Base-by-base conservation (phyloP, 2,888 invertebrate species). In the Rhingia campestris region DNA sequence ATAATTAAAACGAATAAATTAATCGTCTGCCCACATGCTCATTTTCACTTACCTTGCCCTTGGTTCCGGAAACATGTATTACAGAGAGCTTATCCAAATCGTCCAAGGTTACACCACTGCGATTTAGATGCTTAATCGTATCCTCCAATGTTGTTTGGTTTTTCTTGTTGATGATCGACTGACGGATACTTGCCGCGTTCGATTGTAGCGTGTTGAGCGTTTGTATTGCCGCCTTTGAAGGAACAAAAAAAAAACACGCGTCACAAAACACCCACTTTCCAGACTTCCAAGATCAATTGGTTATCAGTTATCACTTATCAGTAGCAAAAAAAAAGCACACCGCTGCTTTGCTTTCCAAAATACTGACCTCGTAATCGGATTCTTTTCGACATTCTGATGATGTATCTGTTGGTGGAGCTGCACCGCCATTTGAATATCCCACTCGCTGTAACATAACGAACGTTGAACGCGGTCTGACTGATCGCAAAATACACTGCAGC, bases 51-150 rank as follows among this genome's bases (percentile, higher is more conserved):
- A 94, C 94, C 92, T 99, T 99, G 64, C 99, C 99, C 92, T 99
- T 99, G 0, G 99, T 99, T 7, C 99, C 99, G 79, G 97, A 95
- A 5, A 99, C 95, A 92, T 99, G 99, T 88, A 99, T 97, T 49
- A 98, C 94, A 67, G 97, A 95, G 14, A 98, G 90, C 67, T 93
- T 92, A 87, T 96, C 95, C 70, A 98, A 90, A 84, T 94, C 93
- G 0, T 94, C 92, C 22, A 94, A 82, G 0, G 92, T 91, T 3
- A 96, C 89, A 22, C 96, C 96, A 43, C 93, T 93, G 81, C 95
- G 93, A 63, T 88, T 86, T 66, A 95, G 90, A 90, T 94, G 96
- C 81, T 93, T 93, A 74, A 92, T 89, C 87, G 93, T 94, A 47
- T 93, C 92, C 51, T 91, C 88, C 53, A 94, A 86, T 4, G 87